phyloP scores from a whole-genome alignment of 2,797 vertebrate genomes.

The Psittacula derbiana region DNA sequence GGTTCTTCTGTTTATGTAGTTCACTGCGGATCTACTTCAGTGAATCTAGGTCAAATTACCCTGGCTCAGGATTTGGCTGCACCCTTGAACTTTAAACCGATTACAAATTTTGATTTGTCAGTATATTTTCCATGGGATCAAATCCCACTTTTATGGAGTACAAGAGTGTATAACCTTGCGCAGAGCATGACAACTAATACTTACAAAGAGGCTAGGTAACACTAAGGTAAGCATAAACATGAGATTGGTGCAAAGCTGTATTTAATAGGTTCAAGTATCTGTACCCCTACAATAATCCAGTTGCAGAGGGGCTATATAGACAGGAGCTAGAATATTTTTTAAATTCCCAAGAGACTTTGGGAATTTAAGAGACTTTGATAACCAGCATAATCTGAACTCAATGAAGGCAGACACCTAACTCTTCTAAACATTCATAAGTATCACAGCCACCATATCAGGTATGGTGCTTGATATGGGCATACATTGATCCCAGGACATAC shows the following conservation, averaged over 20 bases:
- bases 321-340: background rate
- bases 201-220: background rate
- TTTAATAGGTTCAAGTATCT: background rate
- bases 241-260: accelerated
- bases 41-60: conserved; percentile 58
- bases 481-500: background rate
- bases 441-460: background rate
- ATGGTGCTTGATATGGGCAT: background rate
- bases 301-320: background rate
- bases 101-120: conserved; percentile 63
- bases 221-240: background rate
- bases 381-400: background rate
- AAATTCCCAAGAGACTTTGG: background rate
- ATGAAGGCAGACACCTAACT: background rate
- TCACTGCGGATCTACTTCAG: background rate
- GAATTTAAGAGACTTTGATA: background rate
- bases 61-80: conserved; percentile 53
- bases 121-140: conserved; percentile 30
- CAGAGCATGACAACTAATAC: background rate
- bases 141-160: background rate
- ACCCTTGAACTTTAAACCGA: conserved; percentile 60
- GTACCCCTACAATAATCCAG: background rate
- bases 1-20: background rate
- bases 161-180: background rate
- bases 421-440: background rate